Percentiles rank a stretch among this genome's conserved stretches.
These are phyloP conservation scores for Drosophila pseudotakahashii DNA, from an alignment of 2,888 invertebrate species.

Conservation along the genomic window DNA sequence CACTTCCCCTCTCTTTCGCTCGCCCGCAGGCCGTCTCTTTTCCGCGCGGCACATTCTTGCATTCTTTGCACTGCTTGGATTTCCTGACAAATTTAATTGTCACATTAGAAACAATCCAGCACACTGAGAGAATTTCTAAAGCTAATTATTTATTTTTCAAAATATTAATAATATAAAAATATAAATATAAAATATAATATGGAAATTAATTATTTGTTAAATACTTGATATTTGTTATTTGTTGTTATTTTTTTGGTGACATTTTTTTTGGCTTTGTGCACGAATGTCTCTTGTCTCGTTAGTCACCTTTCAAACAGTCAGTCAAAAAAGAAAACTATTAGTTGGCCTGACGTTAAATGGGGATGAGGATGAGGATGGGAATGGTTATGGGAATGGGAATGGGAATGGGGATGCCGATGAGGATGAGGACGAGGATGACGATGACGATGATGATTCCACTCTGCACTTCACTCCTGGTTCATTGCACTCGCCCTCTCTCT, in stretches of 20 bases:
- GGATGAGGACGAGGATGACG: conserved; percentile 31
- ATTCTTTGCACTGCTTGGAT: conserved; percentile 15
- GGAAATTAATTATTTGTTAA: too few species aligned
- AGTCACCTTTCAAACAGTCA: conserved; percentile 44
- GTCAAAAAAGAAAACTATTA: conserved; percentile 44
- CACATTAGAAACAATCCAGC: conserved; percentile 51
- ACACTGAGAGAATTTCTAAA: conserved; percentile 7
- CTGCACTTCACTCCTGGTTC: conserved; percentile 37
- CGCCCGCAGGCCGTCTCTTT: conserved; percentile 9
- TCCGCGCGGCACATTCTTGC: conserved; percentile 18
- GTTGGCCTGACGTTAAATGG: conserved; percentile 39
- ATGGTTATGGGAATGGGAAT: conserved; percentile 12
- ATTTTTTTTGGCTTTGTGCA: conserved; percentile 12
- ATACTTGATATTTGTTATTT: too few species aligned
- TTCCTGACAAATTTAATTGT: conserved; percentile 64
- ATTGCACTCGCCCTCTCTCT: conserved; percentile 34
- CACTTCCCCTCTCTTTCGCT: background rate
- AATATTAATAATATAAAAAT: background rate
- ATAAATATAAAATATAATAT: too few species aligned
- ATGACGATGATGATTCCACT: conserved; percentile 30
- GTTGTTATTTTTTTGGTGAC: background rate
- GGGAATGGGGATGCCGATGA: conserved; percentile 18
- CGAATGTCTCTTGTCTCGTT: conserved; percentile 43
- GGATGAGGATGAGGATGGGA: conserved; percentile 22
- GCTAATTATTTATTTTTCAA: background rate